A percentile compares a stretch with the other conserved stretches of the same genome.
phyloP scores from a whole-genome alignment of 2,113 vertebrate species.

The Mormyrus iriodes region DNA sequence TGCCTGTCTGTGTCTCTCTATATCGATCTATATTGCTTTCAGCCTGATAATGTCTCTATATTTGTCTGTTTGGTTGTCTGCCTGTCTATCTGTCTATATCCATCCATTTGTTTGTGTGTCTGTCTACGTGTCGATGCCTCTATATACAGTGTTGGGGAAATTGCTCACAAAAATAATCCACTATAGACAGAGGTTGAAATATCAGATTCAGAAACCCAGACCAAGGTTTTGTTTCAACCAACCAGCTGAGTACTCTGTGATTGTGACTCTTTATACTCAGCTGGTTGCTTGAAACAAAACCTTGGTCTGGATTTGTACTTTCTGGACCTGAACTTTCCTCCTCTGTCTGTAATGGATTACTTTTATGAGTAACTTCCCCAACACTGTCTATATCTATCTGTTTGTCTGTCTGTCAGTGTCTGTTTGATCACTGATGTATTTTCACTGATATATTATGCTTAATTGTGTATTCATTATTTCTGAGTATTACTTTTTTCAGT shows the following conservation, averaged over 20 bases:
- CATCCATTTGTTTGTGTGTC: no score
- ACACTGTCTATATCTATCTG: background rate
- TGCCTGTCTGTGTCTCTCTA: background rate
- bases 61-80: background rate
- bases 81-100: background rate
- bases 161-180: background rate
- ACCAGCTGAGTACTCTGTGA: background rate
- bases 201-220: background rate
- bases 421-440: background rate
- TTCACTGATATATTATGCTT: background rate
- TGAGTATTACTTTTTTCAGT: background rate
- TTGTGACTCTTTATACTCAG: no score
- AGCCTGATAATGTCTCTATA: background rate
- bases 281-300: background rate
- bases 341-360: background rate
- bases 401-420: background rate
- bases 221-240: background rate
- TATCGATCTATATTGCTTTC: background rate
- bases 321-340: background rate
- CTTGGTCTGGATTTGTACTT: background rate
- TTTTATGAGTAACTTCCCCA: no score
- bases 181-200: background rate
- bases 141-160: background rate
- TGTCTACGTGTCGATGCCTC: background rate
- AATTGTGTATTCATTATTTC: background rate